Conservation (phyloP, 23 tunicate species). For the Aplidium turbinatum region DNA sequence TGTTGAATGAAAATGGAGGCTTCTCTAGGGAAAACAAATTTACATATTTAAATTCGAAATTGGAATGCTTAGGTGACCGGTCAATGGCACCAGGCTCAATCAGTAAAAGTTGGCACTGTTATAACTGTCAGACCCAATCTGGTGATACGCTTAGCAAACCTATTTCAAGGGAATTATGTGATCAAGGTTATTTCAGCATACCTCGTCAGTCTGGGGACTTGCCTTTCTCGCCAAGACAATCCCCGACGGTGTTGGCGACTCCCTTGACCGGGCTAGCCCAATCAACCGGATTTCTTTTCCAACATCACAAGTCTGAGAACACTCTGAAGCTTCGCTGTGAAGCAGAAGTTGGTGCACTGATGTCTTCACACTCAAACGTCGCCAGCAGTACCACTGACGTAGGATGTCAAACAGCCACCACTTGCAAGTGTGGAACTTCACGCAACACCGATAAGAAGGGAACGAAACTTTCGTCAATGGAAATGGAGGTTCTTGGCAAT, state of each 20-base stretch:
- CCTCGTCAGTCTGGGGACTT: neutral
- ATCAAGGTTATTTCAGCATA: constrained; percentile 29
- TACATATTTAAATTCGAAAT: no score
- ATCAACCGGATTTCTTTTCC: no score
- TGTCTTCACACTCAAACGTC: neutral
- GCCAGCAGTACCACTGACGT: neutral
- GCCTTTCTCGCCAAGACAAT: neutral
- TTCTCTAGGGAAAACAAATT: no score
- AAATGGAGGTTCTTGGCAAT: no score
- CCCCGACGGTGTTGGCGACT: no score
- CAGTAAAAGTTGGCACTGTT: no score
- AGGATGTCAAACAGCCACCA: constrained; percentile 20
- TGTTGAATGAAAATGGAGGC: no score
- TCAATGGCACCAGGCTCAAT: no score
- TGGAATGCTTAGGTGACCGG: no score
- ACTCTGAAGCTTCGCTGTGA: neutral
- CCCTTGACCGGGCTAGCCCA: no score
- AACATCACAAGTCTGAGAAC: no score
- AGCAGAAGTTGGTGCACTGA: neutral
- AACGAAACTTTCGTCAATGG: no score
- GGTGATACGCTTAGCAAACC: neutral
- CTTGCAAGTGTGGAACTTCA: neutral
- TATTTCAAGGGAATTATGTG: neutral
- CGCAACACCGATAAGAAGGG: neutral
- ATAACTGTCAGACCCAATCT: neutral